Evolutionary conservation across 2,797 vertebrate genomes (phyloP), one percentile per base, ranked within the genome.

Genomic region (Harpagifer antarcticus): DNA sequence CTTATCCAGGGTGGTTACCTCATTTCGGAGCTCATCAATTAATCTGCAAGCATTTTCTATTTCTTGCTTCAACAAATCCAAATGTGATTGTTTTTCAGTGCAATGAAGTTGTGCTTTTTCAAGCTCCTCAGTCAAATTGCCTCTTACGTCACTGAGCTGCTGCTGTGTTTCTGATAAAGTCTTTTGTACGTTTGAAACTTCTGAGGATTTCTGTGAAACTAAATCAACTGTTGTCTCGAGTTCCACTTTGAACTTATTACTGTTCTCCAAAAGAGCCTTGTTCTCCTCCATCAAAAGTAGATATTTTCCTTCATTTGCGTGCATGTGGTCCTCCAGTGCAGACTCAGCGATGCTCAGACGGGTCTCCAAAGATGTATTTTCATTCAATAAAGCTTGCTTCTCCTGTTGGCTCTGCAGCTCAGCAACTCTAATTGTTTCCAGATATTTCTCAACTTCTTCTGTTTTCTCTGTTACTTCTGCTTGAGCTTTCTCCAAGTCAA

Each of bases 11-110:
- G 23, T 15, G 0, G 54, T 44, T 17, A 95, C 14, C 23, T 96
- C 91, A 27, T 69, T 78, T 76, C 40, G 78, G 16, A 94, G 92
- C 31, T 91, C 89, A 59, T 91, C 71, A 0, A 93, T 81, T 33
- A 81, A 62, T 42, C 40, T 64, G 4, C 77, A 15, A 60, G 89
- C 78, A 12, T 87, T 76, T 33, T 94, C 92, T 47, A 93, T 95
- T 76, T 96, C 94, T 77, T 55, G 82, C 42, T 86, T 86, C 17
- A 93, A 23, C 8, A 83, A 77, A 81, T 95, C 93, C 56, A 95
- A 78, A 53, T 85, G 83, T 8, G 2, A 76, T 17, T 90, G 83
- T 10, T 77, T 57, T 83, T 89, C 92, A 15, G 79, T 43, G 55
- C 77, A 84, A 19, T 60, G 74, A 5, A 66, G 19, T 10, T 67